Percentiles rank a stretch among this genome's conserved stretches.
Conservation (phyloP, 2,888 invertebrate species). For the Xestia xanthographa region DNA sequence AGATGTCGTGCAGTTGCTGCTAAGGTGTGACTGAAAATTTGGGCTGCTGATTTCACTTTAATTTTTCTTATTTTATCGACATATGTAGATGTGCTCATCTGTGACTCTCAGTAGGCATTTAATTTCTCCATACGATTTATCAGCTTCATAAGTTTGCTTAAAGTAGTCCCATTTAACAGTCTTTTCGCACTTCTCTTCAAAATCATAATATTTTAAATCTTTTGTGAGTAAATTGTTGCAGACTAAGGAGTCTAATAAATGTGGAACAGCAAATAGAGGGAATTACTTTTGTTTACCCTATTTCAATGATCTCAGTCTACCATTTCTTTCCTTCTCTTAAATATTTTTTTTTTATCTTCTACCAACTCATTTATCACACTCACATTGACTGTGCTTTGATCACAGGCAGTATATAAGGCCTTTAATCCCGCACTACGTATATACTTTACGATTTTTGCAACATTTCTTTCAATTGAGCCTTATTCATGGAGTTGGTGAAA, state of each 20-base stretch:
- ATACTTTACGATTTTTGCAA: no score
- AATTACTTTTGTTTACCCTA: neutral
- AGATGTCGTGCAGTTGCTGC: constrained; percentile 24
- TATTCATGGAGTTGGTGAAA: constrained; percentile 15
- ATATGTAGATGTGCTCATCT: constrained; percentile 31
- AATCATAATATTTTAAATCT: constrained; percentile 16
- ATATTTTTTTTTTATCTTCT: constrained; percentile 13
- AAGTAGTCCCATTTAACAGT: constrained; percentile 32
- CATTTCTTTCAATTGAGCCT: no score
- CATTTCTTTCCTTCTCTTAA: constrained; percentile 18
- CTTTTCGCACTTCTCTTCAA: constrained; percentile 18
- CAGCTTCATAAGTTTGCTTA: constrained; percentile 9
- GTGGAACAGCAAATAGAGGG: neutral
- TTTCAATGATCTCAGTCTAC: constrained; percentile 3
- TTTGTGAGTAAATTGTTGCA: constrained; percentile 26
- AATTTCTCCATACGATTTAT: constrained; percentile 25
- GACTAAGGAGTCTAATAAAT: constrained; percentile 26
- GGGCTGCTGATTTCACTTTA: neutral
- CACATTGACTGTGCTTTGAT: constrained; percentile 6
- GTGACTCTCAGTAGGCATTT: constrained; percentile 1
- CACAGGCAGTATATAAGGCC: neutral
- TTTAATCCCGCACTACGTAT: no score
- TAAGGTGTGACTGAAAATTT: constrained; percentile 19
- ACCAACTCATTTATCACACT: constrained; percentile 5
- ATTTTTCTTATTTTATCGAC: constrained; percentile 28